Conservation (phyloP, 2,888 invertebrate species). For the Pecten maximus region DNA sequence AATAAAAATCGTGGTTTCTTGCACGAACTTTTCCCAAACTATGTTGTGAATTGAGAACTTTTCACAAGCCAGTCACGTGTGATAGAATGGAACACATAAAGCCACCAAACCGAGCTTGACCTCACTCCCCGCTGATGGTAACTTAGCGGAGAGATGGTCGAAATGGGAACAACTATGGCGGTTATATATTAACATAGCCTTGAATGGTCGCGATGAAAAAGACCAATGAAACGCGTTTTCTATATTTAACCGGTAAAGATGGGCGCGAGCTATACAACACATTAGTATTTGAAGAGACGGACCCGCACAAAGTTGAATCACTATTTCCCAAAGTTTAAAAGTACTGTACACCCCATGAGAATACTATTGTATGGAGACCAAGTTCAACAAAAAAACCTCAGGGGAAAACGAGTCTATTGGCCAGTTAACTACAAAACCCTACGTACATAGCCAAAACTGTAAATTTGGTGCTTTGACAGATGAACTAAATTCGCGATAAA, state of each 20-base stretch:
- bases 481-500: conserved; percentile 36
- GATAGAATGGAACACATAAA: conserved; percentile 40
- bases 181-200: conserved; percentile 40
- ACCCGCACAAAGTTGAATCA: conserved; percentile 40
- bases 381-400: conserved; percentile 46
- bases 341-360: conserved; percentile 41
- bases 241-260: conserved; percentile 37
- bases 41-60: too few relatives aligned
- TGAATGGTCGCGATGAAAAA: conserved; percentile 36
- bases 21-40: too few relatives aligned
- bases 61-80: too few relatives aligned
- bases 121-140: conserved; percentile 40
- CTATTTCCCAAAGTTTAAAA: conserved; percentile 36
- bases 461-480: conserved; percentile 48
- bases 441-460: conserved; percentile 52
- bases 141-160: conserved; percentile 42
- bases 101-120: conserved; percentile 41
- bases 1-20: too few relatives aligned
- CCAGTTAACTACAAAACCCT: conserved; percentile 46
- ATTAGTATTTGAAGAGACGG: neutral
- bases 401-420: conserved; percentile 44
- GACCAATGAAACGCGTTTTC: conserved; percentile 42
- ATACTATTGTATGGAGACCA: conserved; percentile 41
- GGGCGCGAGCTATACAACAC: conserved; percentile 36
- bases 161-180: conserved; percentile 43